phyloP scores from a whole-genome alignment of 2,797 vertebrate genomes.

The Rhinella marina region DNA sequence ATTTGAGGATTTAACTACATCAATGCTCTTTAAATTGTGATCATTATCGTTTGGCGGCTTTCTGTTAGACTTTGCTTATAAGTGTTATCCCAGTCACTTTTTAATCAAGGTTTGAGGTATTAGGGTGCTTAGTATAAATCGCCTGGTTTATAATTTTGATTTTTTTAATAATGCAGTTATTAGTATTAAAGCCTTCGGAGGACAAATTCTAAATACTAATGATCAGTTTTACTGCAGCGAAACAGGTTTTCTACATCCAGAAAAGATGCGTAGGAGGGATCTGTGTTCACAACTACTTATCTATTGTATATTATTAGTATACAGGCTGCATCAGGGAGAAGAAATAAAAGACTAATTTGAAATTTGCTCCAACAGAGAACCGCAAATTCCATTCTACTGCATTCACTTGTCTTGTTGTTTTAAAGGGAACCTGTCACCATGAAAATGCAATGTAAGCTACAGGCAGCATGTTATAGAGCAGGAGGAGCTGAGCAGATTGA shows the following conservation, averaged over 20 bases:
- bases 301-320: background rate
- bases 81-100: constrained; percentile 8
- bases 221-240: background rate
- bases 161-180: background rate
- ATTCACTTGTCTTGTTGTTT: background rate
- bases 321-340: background rate
- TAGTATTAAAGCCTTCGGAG: background rate
- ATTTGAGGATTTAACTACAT: constrained; percentile 27
- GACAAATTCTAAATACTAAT: background rate
- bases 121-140: background rate
- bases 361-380: background rate
- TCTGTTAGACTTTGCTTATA: constrained; percentile 4
- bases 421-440: too few relatives aligned
- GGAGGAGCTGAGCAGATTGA: too few relatives aligned
- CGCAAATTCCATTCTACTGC: background rate
- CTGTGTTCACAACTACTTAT: background rate
- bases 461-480: too few relatives aligned
- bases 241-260: background rate
- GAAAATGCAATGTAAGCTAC: too few relatives aligned
- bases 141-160: background rate
- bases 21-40: constrained; percentile 24
- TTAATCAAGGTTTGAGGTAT: background rate
- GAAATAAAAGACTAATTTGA: background rate
- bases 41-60: constrained; percentile 4
- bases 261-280: background rate